A percentile compares a stretch with the other conserved stretches of the same genome.
phyloP scores from a whole-genome alignment of 2,888 invertebrate genomes.

The Stomorhina lunata region DNA sequence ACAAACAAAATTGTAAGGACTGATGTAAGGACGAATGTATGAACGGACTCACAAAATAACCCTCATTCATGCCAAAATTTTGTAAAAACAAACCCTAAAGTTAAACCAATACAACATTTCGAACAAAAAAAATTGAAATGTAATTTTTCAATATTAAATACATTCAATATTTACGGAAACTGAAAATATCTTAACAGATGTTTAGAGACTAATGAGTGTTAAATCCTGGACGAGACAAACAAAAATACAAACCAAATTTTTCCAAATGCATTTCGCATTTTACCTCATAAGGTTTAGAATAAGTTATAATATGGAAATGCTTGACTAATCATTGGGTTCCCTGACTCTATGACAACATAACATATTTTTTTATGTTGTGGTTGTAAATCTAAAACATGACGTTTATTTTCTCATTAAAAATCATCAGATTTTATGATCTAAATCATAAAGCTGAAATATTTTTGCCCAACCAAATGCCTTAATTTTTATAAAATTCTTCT shows the following conservation, averaged over 20 bases:
- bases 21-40: no score
- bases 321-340: background rate
- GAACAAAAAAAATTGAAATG: slow-evolving; percentile 19
- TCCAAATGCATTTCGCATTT: slow-evolving; percentile 24
- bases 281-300: no score
- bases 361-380: slow-evolving; percentile 25
- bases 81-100: slow-evolving; percentile 34
- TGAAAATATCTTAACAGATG: slow-evolving; percentile 59
- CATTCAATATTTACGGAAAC: background rate
- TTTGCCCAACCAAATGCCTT: no score
- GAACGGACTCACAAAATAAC: no score
- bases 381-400: slow-evolving; percentile 45
- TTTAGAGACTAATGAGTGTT: slow-evolving; percentile 42
- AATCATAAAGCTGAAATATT: slow-evolving; percentile 32
- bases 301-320: no score
- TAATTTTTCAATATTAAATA: no score
- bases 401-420: slow-evolving; percentile 58
- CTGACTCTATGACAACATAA: background rate
- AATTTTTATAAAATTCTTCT: no score
- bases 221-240: background rate
- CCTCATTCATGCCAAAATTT: slow-evolving; percentile 17
- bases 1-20: no score
- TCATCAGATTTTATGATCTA: slow-evolving; percentile 6
- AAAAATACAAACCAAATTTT: slow-evolving; percentile 12
- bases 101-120: slow-evolving; percentile 14